These are phyloP conservation scores for Petrophora chlorosata DNA, from an alignment of 2,888 invertebrate species.

Conservation along the genomic window DNA sequence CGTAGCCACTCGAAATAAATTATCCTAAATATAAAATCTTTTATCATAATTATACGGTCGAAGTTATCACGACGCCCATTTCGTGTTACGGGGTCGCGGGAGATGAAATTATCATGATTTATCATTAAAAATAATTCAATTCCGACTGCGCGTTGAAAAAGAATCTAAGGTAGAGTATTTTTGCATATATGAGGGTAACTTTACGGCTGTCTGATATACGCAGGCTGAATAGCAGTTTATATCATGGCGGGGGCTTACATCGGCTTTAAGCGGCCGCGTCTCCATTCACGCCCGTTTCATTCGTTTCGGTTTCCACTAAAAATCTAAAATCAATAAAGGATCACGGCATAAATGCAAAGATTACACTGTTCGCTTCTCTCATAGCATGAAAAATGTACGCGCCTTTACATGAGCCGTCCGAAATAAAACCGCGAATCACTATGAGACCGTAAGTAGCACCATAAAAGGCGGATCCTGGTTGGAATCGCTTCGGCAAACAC, in stretches of 20 bases:
- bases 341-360: slow-evolving; percentile 83
- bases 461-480: slow-evolving; percentile 79
- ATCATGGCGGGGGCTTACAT: slow-evolving; percentile 77
- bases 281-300: slow-evolving; percentile 80
- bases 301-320: slow-evolving; percentile 81
- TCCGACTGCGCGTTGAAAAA: slow-evolving; percentile 33
- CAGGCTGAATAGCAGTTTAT: slow-evolving; percentile 76
- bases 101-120: slow-evolving; percentile 48
- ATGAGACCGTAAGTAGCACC: slow-evolving; percentile 80
- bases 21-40: slow-evolving; percentile 73
- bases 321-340: slow-evolving; percentile 84
- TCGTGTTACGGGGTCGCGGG: slow-evolving; percentile 63
- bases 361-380: slow-evolving; percentile 76
- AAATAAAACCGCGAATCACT: slow-evolving; percentile 84
- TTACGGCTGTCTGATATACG: slow-evolving; percentile 67
- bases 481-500: slow-evolving; percentile 83
- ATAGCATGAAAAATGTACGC: slow-evolving; percentile 80
- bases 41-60: slow-evolving; percentile 76
- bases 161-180: slow-evolving; percentile 38
- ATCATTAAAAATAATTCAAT: slow-evolving; percentile 51
- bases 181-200: slow-evolving; percentile 50
- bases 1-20: slow-evolving; percentile 66
- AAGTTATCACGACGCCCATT: slow-evolving; percentile 70
- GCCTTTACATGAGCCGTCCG: slow-evolving; percentile 78
- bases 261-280: slow-evolving; percentile 77